Percentiles rank a stretch among this genome's conserved stretches.
phyloP scores from a whole-genome alignment of 2,797 vertebrate species.

The Syngnathus rostellatus region DNA sequence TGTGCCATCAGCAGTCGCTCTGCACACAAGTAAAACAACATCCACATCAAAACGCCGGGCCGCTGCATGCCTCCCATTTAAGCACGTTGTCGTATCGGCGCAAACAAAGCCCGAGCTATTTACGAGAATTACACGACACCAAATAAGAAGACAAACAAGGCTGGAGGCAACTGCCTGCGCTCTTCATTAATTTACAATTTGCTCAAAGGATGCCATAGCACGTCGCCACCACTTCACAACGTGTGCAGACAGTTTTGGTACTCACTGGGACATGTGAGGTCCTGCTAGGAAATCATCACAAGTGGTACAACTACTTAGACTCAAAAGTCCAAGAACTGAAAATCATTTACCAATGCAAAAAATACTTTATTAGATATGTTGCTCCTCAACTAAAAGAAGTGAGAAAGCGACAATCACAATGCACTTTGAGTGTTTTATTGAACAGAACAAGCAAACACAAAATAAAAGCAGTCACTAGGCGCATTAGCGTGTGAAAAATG shows the following conservation, averaged over 20 bases:
- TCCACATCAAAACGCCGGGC: conserved; percentile 42
- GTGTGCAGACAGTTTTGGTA: conserved; percentile 12
- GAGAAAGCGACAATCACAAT: background rate
- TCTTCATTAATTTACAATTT: conserved; percentile 56
- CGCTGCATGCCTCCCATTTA: conserved; percentile 16
- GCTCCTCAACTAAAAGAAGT: background rate
- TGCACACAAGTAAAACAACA: background rate
- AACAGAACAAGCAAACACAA: background rate
- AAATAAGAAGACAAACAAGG: conserved; percentile 48
- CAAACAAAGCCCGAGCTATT: conserved; percentile 11
- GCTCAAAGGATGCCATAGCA: conserved; percentile 28
- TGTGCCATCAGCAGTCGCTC: background rate
- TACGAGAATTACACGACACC: conserved; percentile 13
- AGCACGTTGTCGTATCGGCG: conserved; percentile 34
- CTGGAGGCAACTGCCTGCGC: conserved; percentile 43
- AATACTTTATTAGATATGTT: too few species aligned
- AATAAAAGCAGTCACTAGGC: background rate
- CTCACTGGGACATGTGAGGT: background rate
- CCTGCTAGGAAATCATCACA: background rate
- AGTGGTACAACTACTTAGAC: background rate
- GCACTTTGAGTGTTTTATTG: background rate
- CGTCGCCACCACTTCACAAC: conserved; percentile 13
- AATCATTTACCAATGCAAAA: too few species aligned
- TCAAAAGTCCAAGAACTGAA: background rate
- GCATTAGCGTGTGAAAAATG: background rate